Conservation (phyloP, 1,140 invertebrate species). For the Adelges cooleyi region DNA sequence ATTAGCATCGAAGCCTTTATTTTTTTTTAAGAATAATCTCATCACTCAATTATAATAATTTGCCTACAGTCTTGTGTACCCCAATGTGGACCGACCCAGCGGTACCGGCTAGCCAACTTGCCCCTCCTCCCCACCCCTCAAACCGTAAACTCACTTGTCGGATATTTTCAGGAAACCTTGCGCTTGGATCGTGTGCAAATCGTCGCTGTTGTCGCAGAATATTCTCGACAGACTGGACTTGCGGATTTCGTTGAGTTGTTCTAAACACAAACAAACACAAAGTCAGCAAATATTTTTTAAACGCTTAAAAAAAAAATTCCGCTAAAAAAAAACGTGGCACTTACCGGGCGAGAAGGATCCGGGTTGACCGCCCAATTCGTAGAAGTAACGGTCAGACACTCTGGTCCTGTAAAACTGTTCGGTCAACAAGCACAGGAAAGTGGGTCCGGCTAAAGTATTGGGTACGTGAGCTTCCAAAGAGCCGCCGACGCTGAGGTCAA, state of each 20-base stretch:
- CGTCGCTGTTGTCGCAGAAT: constrained; percentile 76
- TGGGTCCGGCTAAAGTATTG: constrained; percentile 73
- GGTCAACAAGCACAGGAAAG: constrained; percentile 79
- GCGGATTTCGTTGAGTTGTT: constrained; percentile 73
- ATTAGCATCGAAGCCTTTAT: too few species aligned
- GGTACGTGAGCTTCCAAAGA: constrained; percentile 64
- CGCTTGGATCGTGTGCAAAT: constrained; percentile 60
- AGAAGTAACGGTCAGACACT: constrained; percentile 74
- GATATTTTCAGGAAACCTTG: constrained; percentile 49
- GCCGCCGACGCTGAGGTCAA: constrained; percentile 78
- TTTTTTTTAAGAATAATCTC: too few species aligned
- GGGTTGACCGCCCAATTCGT: constrained; percentile 54
- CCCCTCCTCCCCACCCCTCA: too few species aligned
- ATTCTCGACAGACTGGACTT: constrained; percentile 69
- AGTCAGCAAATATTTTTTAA: too few species aligned
- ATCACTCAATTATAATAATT: too few species aligned
- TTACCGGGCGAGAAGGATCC: constrained; percentile 59
- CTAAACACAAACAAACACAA: too few species aligned
- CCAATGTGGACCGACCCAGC: too few species aligned
- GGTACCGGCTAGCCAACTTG: too few species aligned
- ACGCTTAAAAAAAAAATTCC: too few species aligned
- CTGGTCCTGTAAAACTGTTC: constrained; percentile 79
- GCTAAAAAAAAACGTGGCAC: too few species aligned
- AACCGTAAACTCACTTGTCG: constrained; percentile 47
- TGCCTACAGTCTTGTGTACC: too few species aligned